phyloP scores from a whole-genome alignment of 1,140 invertebrate species.

The Drosophila chauvacae region DNA sequence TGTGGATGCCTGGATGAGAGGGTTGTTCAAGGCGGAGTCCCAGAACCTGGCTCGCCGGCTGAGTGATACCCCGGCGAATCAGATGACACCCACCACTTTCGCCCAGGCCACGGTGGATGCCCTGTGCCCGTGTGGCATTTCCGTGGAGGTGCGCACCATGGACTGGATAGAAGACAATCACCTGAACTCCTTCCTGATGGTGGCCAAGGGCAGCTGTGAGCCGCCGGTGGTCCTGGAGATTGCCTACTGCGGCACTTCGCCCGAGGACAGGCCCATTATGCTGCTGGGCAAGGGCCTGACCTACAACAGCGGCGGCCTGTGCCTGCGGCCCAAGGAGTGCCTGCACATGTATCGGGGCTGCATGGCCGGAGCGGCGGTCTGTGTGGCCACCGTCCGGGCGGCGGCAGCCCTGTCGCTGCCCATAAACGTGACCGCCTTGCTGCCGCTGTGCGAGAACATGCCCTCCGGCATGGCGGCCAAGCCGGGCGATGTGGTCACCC shows the following conservation, averaged over 20 bases:
- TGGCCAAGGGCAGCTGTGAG: slow-evolving; percentile 91
- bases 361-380: slow-evolving; percentile 87
- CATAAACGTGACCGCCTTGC: slow-evolving; percentile 63
- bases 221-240: slow-evolving; percentile 85
- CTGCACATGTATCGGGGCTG: slow-evolving; percentile 95
- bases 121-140: slow-evolving; percentile 86
- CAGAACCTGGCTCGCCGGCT: slow-evolving; percentile 93
- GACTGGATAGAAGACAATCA: slow-evolving; percentile 78
- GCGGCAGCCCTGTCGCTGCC: slow-evolving; percentile 75
- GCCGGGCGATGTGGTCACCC: slow-evolving; percentile 93
- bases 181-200: slow-evolving; percentile 89
- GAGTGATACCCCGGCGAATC: slow-evolving; percentile 93
- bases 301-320: slow-evolving; percentile 90
- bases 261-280: slow-evolving; percentile 75
- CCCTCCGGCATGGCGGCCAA: slow-evolving; percentile 93
- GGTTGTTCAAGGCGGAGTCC: slow-evolving; percentile 90
- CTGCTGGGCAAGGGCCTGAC: slow-evolving; percentile 76
- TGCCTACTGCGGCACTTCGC: slow-evolving; percentile 70
- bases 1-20: slow-evolving; percentile 89
- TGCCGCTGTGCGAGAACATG: slow-evolving; percentile 93
- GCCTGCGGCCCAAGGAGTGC: slow-evolving; percentile 89
- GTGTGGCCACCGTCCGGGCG: slow-evolving; percentile 71
- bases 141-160: slow-evolving; percentile 89
- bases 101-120: slow-evolving; percentile 87
- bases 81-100: slow-evolving; percentile 94